These are phyloP conservation scores for Lottia scabra DNA, from an alignment of 2,888 invertebrate genomes.

Conservation along the genomic window DNA sequence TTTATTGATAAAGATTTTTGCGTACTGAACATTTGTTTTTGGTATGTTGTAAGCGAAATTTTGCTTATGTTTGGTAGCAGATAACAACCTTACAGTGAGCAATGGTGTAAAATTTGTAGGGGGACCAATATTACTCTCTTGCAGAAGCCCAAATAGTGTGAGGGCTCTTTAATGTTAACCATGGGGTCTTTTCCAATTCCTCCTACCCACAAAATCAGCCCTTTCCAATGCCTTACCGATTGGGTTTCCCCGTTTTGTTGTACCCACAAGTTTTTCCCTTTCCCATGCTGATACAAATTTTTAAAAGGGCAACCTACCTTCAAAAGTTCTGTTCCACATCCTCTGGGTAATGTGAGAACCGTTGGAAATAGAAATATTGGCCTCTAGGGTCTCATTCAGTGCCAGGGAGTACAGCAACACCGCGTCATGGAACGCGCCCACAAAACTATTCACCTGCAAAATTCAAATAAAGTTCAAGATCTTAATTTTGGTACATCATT, in stretches of 20 bases:
- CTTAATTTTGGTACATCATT: no score
- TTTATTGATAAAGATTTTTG: no score
- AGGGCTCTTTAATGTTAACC: no score
- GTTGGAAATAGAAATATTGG: constrained; percentile 74
- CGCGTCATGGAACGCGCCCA: constrained; percentile 95
- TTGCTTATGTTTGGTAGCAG: no score
- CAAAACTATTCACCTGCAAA: constrained; percentile 85
- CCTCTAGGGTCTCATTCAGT: constrained; percentile 83
- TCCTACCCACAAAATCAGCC: no score
- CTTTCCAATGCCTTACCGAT: neutral
- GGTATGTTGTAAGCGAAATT: no score
- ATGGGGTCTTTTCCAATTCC: no score
- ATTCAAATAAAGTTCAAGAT: neutral
- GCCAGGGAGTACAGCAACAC: constrained; percentile 92
- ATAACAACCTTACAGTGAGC: no score
- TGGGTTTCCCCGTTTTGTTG: neutral
- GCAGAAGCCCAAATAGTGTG: no score
- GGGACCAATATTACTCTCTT: no score
- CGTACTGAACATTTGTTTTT: no score
- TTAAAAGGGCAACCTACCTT: constrained; percentile 73
- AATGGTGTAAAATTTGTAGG: no score
- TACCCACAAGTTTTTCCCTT: neutral
- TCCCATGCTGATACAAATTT: neutral
- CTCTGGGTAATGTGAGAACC: constrained; percentile 84
- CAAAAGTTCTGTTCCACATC: constrained; percentile 89